Evolutionary conservation across 2,113 vertebrate genomes (phyloP).

Genomic region (Gambusia affinis): DNA sequence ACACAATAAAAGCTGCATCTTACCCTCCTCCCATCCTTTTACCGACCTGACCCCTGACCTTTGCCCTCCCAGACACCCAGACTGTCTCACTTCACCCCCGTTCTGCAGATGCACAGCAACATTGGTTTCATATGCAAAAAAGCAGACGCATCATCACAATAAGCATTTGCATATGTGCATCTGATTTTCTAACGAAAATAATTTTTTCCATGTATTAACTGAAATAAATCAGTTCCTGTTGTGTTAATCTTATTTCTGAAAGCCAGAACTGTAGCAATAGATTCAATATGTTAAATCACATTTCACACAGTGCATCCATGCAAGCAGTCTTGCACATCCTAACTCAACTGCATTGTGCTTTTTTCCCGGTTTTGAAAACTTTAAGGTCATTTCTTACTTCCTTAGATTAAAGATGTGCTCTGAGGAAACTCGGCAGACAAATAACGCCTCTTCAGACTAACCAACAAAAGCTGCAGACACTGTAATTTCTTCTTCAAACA

Average conservation of each 20-base stretch:
- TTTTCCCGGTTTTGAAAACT: background rate
- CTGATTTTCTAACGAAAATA: slow-evolving; percentile 26
- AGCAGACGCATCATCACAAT: slow-evolving; percentile 6
- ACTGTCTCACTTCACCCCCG: slow-evolving; percentile 18
- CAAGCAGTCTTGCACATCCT: background rate
- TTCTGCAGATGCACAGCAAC: slow-evolving; percentile 51
- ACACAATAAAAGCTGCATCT: slow-evolving; percentile 30
- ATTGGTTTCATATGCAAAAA: slow-evolving; percentile 52
- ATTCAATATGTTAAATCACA: no score
- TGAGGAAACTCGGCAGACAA: slow-evolving; percentile 6
- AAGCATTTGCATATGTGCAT: slow-evolving; percentile 56
- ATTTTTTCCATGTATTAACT: background rate
- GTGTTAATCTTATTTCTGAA: background rate
- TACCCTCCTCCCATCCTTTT: slow-evolving; percentile 8
- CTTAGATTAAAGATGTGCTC: background rate
- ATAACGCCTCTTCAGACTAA: slow-evolving; percentile 13
- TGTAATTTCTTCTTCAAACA: slow-evolving; percentile 6
- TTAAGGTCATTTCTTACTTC: background rate
- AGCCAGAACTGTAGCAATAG: background rate
- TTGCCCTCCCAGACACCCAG: slow-evolving; percentile 42
- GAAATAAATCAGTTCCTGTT: background rate
- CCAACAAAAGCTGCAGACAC: slow-evolving; percentile 22
- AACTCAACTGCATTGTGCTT: no score
- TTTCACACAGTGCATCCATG: no score
- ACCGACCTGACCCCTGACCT: slow-evolving; percentile 54